These are phyloP conservation scores for Dinoponera quadriceps DNA, from an alignment of 1,140 invertebrate genomes.

Conservation along the genomic window DNA sequence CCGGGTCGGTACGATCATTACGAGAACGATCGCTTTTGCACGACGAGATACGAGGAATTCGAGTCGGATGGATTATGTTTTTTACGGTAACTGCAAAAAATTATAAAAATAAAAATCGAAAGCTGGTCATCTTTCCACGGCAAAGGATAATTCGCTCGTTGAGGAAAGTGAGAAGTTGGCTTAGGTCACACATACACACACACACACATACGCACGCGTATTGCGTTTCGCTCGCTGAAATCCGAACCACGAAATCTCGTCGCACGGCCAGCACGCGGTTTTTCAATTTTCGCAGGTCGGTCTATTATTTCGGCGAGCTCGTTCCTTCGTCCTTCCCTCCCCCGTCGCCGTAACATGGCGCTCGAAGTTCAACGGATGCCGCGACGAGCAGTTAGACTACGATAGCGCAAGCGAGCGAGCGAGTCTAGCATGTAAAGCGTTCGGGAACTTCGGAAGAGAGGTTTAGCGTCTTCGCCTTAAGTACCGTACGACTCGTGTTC, in stretches of 20 bases:
- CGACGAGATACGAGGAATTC: background rate
- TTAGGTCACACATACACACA: no score
- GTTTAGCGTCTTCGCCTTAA: conserved; percentile 9
- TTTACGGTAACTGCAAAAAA: background rate
- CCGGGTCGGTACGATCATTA: background rate
- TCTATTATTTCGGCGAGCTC: no score
- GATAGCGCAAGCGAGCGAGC: background rate
- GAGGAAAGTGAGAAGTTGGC: no score
- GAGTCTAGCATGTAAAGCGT: conserved; percentile 22
- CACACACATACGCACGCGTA: no score
- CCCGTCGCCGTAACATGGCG: background rate
- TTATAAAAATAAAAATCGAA: background rate
- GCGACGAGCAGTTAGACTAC: background rate
- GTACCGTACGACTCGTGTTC: background rate
- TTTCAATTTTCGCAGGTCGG: no score
- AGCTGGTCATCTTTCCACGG: no score
- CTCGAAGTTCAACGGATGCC: background rate
- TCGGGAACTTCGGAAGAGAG: background rate
- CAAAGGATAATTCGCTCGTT: no score
- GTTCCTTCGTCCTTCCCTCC: background rate
- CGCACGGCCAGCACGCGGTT: no score
- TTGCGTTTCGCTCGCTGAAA: no score
- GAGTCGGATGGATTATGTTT: background rate
- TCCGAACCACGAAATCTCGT: no score
- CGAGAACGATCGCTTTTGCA: background rate